phyloP scores from a whole-genome alignment of 2,888 invertebrate genomes.

The Tromatobia lineatoria region DNA sequence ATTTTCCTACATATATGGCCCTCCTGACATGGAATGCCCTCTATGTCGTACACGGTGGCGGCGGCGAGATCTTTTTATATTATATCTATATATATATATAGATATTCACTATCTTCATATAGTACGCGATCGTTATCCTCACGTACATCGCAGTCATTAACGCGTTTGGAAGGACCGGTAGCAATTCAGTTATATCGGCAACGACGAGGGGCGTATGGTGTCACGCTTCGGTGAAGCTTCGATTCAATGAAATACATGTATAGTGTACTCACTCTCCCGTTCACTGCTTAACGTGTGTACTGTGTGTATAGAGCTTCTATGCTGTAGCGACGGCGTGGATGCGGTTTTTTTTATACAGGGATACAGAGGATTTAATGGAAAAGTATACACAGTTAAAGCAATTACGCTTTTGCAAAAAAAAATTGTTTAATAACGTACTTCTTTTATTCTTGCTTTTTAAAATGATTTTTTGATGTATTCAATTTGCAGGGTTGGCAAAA shows the following conservation, averaged over 20 bases:
- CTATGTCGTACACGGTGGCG: too few relatives aligned
- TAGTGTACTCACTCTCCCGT: conserved; percentile 29
- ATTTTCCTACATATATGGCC: too few relatives aligned
- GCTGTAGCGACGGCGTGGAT: conserved; percentile 4
- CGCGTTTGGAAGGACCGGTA: conserved; percentile 44
- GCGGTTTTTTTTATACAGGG: neutral
- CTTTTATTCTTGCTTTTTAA: too few relatives aligned
- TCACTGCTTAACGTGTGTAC: conserved; percentile 22
- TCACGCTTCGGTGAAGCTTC: conserved; percentile 52
- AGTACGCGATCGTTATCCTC: conserved; percentile 45
- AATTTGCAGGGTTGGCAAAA: too few relatives aligned
- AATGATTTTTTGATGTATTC: too few relatives aligned
- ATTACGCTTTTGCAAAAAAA: too few relatives aligned
- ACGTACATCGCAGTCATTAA: conserved; percentile 41
- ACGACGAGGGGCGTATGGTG: conserved; percentile 42
- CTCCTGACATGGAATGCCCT: too few relatives aligned
- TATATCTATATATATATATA: neutral
- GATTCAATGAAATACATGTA: conserved; percentile 55
- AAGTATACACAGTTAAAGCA: neutral
- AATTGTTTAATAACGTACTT: too few relatives aligned
- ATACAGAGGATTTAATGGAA: neutral
- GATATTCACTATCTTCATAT: neutral
- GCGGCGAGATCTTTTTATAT: too few relatives aligned
- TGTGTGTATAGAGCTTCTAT: neutral
- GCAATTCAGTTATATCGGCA: conserved; percentile 51